Evolutionary conservation across 2,113 vertebrate species (phyloP).

Genomic region (Baryphthengus martii): DNA sequence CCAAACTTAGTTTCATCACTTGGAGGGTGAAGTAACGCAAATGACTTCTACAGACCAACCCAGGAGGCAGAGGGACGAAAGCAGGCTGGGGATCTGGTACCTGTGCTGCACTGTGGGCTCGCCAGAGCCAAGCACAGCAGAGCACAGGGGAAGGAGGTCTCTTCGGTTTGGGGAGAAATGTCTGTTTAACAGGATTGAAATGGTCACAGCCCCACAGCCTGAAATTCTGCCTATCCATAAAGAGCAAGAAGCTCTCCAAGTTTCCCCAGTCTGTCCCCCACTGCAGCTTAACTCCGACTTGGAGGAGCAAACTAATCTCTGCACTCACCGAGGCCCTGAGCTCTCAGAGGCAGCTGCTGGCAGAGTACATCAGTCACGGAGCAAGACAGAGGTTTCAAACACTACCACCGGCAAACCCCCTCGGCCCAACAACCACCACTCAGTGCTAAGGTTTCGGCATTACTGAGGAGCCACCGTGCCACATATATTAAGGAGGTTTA

Average conservation of each 20-base stretch:
- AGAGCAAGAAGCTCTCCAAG: slow-evolving; percentile 12
- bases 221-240: not conserved
- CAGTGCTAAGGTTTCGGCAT: not conserved
- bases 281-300: not conserved
- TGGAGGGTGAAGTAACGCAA: slow-evolving; percentile 24
- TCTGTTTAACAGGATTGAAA: not conserved
- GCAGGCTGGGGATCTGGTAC: not conserved
- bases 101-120: not conserved
- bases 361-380: not conserved
- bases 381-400: not conserved
- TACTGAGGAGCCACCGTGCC: not conserved
- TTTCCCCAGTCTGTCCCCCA: slow-evolving; percentile 45
- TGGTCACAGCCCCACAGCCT: not conserved
- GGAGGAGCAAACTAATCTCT: slow-evolving; percentile 31
- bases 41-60: slow-evolving; percentile 37
- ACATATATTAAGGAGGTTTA: not conserved
- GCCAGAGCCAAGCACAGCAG: not conserved
- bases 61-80: not conserved
- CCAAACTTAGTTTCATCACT: slow-evolving; percentile 30
- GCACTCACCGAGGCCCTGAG: not conserved
- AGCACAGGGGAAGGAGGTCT: not conserved
- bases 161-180: not conserved
- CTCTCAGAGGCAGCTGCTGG: not conserved
- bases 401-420: not conserved
- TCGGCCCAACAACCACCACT: not conserved